A percentile compares a stretch with the other conserved stretches of the same genome.
Evolutionary conservation across 2,797 vertebrate genomes (phyloP).

Genomic region (Thunnus albacares): DNA sequence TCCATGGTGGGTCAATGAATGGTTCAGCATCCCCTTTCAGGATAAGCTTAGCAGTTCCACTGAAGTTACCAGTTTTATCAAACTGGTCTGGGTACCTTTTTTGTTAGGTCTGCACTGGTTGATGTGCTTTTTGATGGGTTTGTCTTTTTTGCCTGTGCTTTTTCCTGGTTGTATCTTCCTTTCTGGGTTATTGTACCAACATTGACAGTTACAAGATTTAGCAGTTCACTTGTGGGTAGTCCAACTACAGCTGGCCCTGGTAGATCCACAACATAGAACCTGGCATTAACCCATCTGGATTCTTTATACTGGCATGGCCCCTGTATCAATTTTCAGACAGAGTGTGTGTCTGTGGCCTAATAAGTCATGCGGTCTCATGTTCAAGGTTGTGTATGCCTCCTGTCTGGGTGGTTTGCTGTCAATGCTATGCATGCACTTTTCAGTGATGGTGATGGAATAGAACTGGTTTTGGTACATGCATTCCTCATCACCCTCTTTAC

Average conservation of each 20-base stretch:
- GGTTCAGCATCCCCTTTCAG: slow-evolving; percentile 19
- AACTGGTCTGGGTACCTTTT: slow-evolving; percentile 31
- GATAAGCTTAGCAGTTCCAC: slow-evolving; percentile 6
- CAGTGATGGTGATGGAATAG: not conserved
- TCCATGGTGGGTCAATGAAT: slow-evolving; percentile 32
- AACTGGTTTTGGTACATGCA: not conserved
- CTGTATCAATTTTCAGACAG: too few relatives aligned
- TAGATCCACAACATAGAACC: not conserved
- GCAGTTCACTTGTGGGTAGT: not conserved
- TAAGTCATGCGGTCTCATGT: not conserved
- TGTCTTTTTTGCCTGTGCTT: not conserved
- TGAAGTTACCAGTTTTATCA: slow-evolving; percentile 30
- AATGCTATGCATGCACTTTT: slow-evolving; percentile 13
- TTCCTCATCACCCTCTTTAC: not conserved
- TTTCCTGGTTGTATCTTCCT: not conserved
- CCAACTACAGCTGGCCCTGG: slow-evolving; percentile 6
- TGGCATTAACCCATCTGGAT: not conserved
- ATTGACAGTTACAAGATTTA: slow-evolving; percentile 15
- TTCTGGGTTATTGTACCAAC: not conserved
- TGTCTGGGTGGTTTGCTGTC: not conserved
- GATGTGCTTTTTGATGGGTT: not conserved
- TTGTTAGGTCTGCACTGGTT: not conserved
- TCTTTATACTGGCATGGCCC: too few relatives aligned
- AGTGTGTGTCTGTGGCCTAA: too few relatives aligned
- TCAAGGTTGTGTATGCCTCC: not conserved